phyloP scores from a whole-genome alignment of 2,113 vertebrate genomes.

The Hystrix cristata region DNA sequence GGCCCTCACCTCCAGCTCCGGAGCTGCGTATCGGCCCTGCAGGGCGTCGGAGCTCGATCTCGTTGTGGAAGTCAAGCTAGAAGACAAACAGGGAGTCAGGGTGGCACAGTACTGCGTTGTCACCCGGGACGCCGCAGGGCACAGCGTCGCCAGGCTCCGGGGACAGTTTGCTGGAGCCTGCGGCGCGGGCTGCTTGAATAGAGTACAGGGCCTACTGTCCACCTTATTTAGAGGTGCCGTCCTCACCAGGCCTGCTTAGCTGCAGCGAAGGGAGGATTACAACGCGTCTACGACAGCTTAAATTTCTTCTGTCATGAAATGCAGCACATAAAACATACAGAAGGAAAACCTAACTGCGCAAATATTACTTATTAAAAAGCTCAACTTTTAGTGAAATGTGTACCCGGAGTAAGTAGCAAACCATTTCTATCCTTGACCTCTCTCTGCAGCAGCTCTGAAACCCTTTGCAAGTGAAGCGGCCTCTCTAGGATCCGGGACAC shows the following conservation, averaged over 20 bases:
- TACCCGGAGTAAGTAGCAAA: not conserved
- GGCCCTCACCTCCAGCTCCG: constrained; percentile 93
- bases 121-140: not conserved
- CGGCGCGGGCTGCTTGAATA: too few species aligned
- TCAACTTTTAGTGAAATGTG: not conserved
- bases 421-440: not conserved
- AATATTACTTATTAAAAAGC: not conserved
- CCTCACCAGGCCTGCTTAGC: not conserved
- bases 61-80: constrained; percentile 97
- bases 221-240: not conserved
- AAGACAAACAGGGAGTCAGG: constrained; percentile 61
- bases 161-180: fast-evolving
- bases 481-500: not conserved
- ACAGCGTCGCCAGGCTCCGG: too few species aligned
- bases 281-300: not conserved
- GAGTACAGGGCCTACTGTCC: not conserved
- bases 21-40: constrained; percentile 91
- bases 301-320: not conserved
- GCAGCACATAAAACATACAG: not conserved
- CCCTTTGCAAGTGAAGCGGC: not conserved
- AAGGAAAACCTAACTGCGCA: not conserved
- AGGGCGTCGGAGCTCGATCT: constrained; percentile 95
- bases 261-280: not conserved
- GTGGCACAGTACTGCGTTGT: fast-evolving
- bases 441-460: not conserved